Evolutionary conservation across 2,888 invertebrate species (phyloP), one percentile per base, ranked within the genome.

Genomic region (Protonemura montana): DNA sequence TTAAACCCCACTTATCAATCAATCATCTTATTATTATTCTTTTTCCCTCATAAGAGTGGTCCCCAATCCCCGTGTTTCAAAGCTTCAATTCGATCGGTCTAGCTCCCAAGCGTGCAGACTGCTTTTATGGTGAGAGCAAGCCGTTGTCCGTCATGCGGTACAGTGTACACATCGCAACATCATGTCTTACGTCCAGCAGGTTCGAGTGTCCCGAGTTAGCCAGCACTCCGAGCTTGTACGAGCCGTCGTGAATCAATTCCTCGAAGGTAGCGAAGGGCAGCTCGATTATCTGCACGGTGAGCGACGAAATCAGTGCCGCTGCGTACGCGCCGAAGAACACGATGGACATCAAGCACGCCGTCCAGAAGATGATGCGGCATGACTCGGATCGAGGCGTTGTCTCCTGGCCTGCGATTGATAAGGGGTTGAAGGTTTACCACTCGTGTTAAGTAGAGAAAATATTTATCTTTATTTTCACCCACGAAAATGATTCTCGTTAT

Each of bases 301-400:
- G 82, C 26, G 86, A 86, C 13, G 86, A 86, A 16, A 86, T 83
- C 28, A 86, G 82, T 0, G 85, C 82, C 3, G 86, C 86, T 0
- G 86, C 82, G 86, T 86, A 86, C 28, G 86, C 82, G 27, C 85
- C 83, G 42, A 42, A 59, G 30, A 86, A 26, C 21, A 86, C 76
- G 76, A 84, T 84, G n/a, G 86, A 85, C n/a, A 59, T n/a, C 0
- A 86, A n/a, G 7, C 76, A 42, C 27, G 85, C 42, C 25, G 85
- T 21, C 85, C 82, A 82, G 76, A 86, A 85, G n/a, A 86, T 76
- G 16, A 86, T 80, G 27, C 86, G 35, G 84, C 76, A 86, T 5
- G 86, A 80, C 3, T 21, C 26, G 16, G 86, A 30, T n/a, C 29
- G 28, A 1, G 86, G 86, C 27, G 80, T 82, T 26, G 41, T 13